Base-by-base conservation (phyloP, 2,113 vertebrate species). In the Cochlearius cochlearius region DNA sequence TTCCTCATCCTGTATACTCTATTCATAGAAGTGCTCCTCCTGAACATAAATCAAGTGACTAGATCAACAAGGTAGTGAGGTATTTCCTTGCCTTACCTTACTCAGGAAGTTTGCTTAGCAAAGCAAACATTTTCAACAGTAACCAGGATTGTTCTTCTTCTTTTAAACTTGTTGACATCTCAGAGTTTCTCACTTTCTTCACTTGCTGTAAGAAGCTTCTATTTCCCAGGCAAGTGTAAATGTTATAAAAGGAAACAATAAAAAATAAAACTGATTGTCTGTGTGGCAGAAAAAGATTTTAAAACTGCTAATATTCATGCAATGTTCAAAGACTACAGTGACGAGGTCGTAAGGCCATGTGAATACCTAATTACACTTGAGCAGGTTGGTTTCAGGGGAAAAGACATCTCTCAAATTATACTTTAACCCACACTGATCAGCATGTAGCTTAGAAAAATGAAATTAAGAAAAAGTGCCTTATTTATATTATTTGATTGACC, bases 401-500 rank as follows among this genome's bases (percentile, higher is more conserved):
- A 78, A 86, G n/a, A 27, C 13, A n/a, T 66, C 49, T 32, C 45
- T 78, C 32, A 83, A 74, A 82, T 45, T n/a, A 6, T 38, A 26
- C 81, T 85, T 72, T 81, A 55, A 23, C 27, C 56, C 47, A 56
- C 47, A 47, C 0, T 30, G 41, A 29, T 49, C 9, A 56, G 34
- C 25, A 64, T 19, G 17, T 10, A 50, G 19, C 41, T 74, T 74
- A 69, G 52, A 56, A 82, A 92, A 68, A 21, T 22, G 27, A 53
- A 69, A 26, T 39, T 32, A 43, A 71, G 36, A n/a, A 8, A 1
- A 0, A n/a, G n/a, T n/a, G 3, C 2, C 4, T 56, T 32, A 2
- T 66, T 67, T 55, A 41, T 14, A 55, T 10, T 77, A 60, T 49
- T 67, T 72, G 30, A 32, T 49, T 71, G 36, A 64, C 30, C 45